Evolutionary conservation across 2,113 vertebrate genomes (phyloP).

Genomic region (Strix aluco): DNA sequence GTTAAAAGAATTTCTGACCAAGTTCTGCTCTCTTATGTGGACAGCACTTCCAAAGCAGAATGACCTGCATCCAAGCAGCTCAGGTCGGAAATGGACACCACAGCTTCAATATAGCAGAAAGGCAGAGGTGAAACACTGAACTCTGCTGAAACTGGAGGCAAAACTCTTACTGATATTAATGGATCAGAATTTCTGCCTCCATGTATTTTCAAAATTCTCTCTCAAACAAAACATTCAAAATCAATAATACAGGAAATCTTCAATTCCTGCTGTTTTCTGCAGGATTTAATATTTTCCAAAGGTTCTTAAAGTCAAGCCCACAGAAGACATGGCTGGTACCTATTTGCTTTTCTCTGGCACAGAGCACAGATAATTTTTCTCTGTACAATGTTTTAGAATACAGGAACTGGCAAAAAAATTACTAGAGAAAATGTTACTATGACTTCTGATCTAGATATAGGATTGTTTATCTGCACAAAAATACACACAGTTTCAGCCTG

Average conservation of each 20-base stretch:
- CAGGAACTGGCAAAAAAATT: background rate
- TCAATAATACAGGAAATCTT: background rate
- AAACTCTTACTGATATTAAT: background rate
- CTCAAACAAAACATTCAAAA: background rate
- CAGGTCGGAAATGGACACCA: background rate
- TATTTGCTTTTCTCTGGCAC: background rate
- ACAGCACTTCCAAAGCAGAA: background rate
- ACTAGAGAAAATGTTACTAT: background rate
- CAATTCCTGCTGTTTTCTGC: background rate
- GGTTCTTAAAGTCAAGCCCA: background rate
- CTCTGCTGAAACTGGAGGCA: background rate
- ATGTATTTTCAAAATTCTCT: background rate
- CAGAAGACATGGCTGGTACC: background rate
- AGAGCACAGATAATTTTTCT: background rate
- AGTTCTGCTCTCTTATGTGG: background rate
- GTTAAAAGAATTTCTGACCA: background rate
- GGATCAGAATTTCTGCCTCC: background rate
- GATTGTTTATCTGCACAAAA: slow-evolving; percentile 15
- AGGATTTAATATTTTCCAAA: background rate
- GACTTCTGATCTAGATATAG: background rate
- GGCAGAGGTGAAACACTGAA: background rate
- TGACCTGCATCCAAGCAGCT: background rate
- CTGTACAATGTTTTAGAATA: background rate
- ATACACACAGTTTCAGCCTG: background rate
- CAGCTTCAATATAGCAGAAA: background rate